A percentile compares a stretch with the other conserved stretches of the same genome.
Evolutionary conservation across 2,888 invertebrate genomes (phyloP).

Genomic region (Malachius bipustulatus): DNA sequence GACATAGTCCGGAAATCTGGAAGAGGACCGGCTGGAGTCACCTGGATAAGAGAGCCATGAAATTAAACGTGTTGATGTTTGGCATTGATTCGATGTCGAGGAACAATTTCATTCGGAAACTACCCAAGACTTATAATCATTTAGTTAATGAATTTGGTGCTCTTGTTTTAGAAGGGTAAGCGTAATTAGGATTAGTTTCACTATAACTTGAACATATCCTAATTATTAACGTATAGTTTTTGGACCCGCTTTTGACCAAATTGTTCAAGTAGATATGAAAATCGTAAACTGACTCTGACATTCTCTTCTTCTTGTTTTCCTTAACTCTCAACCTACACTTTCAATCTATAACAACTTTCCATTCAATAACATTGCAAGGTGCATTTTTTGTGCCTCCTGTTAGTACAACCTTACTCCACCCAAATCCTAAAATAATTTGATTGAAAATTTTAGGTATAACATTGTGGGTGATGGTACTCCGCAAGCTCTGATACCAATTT

Average conservation of each 20-base stretch:
- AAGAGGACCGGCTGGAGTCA: slow-evolving; percentile 39
- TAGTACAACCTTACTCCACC: slow-evolving; percentile 4
- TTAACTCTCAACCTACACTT: too few relatives aligned
- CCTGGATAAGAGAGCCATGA: slow-evolving; percentile 38
- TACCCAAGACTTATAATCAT: slow-evolving; percentile 63
- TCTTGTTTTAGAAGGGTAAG: slow-evolving; percentile 55
- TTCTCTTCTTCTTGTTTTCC: too few relatives aligned
- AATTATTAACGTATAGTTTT: too few relatives aligned
- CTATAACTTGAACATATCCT: too few relatives aligned
- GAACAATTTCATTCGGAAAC: slow-evolving; percentile 65
- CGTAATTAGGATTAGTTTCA: slow-evolving; percentile 5
- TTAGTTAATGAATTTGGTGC: slow-evolving; percentile 49
- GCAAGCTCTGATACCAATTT: slow-evolving; percentile 74
- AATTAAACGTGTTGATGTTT: slow-evolving; percentile 66
- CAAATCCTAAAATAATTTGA: slow-evolving; percentile 2
- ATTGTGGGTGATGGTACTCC: slow-evolving; percentile 82
- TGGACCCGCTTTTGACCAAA: too few relatives aligned
- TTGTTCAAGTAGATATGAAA: too few relatives aligned
- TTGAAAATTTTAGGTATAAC: slow-evolving; percentile 49
- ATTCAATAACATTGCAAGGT: too few relatives aligned
- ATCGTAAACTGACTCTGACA: too few relatives aligned
- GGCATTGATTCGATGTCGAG: slow-evolving; percentile 83
- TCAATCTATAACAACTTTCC: too few relatives aligned
- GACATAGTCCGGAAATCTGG: slow-evolving; percentile 37
- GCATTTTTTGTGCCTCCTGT: background rate